Base-by-base conservation (phyloP, 1,140 invertebrate genomes). In the Hormaphis cornu region DNA sequence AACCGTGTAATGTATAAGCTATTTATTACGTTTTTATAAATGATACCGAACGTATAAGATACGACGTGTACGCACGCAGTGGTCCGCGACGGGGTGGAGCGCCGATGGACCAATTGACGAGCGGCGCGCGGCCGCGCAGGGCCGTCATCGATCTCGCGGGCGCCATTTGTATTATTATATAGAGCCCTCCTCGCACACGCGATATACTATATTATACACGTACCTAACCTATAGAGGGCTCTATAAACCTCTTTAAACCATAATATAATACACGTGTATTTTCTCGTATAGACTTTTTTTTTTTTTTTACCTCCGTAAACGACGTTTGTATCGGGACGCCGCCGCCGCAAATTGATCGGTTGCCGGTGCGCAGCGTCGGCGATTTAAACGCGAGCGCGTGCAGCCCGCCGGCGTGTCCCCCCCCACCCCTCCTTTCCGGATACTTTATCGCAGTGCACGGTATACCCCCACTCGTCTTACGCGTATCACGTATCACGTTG, bases 71-170 rank as follows among this genome's bases (percentile, higher is more conserved):
- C 12, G 3, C 16, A 42, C 24, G 7, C 14, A 7, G 48, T 20
- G 59, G 10, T 7, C 8, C 30, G 20, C 20, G 30, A 6, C 12
- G 2, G 61, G 61, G 61, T 66, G 61, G 61, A 66, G 61, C 61
- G 61, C 28, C 61, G 61, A 66, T 66, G 61, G 61, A 66, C 61
- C 61, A 66, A 66, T 66, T 66, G 61, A 66, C 61, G 61, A 46
- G 61, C 61, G 33, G 54, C 61, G 44, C 28, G 44, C 28, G 18
- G 8, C 16, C n/a, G 42, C 16, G 10, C 12, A 16, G 42, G 37
- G 35, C 61, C 61, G 61, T 66, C 61, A 66, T 66, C 61, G 61
- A 66, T 66, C 61, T 66, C 61, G n/a, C n/a, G 44, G 61, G 44
- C 61, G 61, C 61, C 61, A 66, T 66, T 66, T 66, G 61, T n/a